phyloP scores from a whole-genome alignment of 2,113 vertebrate genomes.

The Myotis brandtii region DNA sequence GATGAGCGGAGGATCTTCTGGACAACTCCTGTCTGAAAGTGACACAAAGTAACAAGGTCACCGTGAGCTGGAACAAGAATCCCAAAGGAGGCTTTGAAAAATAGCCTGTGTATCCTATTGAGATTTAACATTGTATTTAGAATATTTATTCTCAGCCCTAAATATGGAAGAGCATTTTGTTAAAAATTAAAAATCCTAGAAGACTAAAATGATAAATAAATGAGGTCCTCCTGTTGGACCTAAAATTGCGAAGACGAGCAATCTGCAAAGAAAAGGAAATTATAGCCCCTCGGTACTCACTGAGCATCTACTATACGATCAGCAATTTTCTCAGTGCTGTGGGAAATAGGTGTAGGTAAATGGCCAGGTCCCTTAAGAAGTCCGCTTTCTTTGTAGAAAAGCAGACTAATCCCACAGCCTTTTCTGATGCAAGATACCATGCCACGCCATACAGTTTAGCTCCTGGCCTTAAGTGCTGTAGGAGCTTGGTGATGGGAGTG shows the following conservation, averaged over 20 bases:
- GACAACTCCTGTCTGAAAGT: not conserved
- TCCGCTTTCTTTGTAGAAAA: not conserved
- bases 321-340: not conserved
- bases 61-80: not conserved
- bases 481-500: not conserved
- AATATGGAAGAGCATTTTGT: conserved; percentile 5
- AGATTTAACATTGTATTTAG: conserved; percentile 30
- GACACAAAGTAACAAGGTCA: not conserved
- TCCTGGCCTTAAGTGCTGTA: not conserved
- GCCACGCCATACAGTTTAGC: not conserved
- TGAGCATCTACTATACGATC: not conserved
- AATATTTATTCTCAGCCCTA: conserved; percentile 14
- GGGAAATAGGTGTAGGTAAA: not conserved
- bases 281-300: not conserved
- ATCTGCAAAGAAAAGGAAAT: not conserved
- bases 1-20: not conserved
- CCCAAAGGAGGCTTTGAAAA: conserved; percentile 28
- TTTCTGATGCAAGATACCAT: not conserved
- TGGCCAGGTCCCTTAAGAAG: not conserved
- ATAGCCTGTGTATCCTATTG: not conserved
- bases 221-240: not conserved
- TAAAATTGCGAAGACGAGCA: not conserved
- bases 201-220: not conserved
- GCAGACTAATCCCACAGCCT: not conserved
- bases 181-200: conserved; percentile 47